Percentiles rank a stretch among this genome's conserved stretches.
phyloP scores from a whole-genome alignment of 1,140 invertebrate species.

The Eueides isabella region DNA sequence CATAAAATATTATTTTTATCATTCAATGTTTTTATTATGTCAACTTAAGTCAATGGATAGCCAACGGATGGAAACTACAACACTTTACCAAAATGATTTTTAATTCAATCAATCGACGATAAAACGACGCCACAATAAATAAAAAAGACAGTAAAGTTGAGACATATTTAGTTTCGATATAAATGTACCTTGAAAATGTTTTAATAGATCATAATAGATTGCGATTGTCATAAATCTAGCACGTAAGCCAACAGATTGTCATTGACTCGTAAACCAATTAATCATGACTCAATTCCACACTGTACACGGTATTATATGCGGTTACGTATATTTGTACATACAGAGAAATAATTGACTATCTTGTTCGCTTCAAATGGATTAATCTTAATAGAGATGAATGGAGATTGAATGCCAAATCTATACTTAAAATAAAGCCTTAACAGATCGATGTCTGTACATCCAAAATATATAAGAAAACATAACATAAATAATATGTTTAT shows the following conservation, averaged over 20 bases:
- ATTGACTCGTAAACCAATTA: conserved; percentile 30
- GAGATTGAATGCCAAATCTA: background rate
- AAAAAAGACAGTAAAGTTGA: no score
- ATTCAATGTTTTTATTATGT: no score
- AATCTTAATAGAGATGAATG: background rate
- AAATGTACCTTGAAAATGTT: background rate
- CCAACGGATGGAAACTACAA: no score
- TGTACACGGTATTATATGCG: conserved; percentile 26
- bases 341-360: conserved; percentile 9
- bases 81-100: no score
- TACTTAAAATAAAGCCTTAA: no score
- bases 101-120: no score
- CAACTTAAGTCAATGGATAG: no score
- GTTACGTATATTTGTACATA: conserved; percentile 12
- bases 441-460: no score
- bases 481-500: no score
- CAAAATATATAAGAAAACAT: no score
- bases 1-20: no score
- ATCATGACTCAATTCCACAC: conserved; percentile 30
- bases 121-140: no score
- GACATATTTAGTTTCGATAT: background rate
- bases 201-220: conserved; percentile 16
- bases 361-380: background rate
- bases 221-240: conserved; percentile 22
- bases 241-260: conserved; percentile 24